Base-by-base conservation (phyloP, 2,113 vertebrate genomes). In the Ailuropoda melanoleuca region DNA sequence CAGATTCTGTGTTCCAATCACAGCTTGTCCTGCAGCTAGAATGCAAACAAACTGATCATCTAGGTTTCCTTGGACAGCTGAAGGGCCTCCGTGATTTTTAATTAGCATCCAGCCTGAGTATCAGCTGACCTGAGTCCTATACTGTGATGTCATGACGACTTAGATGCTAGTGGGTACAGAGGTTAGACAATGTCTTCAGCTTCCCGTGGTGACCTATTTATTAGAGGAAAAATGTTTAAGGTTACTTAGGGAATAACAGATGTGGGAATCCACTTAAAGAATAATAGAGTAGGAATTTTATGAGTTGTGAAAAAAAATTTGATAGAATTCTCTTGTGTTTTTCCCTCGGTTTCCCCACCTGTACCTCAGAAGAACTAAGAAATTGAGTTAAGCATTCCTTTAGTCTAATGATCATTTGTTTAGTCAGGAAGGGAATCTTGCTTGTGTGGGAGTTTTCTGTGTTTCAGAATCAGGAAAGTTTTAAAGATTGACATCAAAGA, bases 401-500 rank as follows among this genome's bases (percentile, higher is more conserved):
- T n/a, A 68, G 37, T 39, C 66, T n/a, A 31, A 66, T 31, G 17
- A 29, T 55, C 29, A 80, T 78, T 86, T 70, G 46, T 93, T 86
- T 82, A 89, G 23, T 90, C 17, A 75, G 55, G 50, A 78, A 90
- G 53, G 34, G 92, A 50, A 92, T 96, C 48, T 85, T 88, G 81
- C 39, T 84, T 80, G 58, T 62, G 31, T 84, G 75, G 15, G 19
- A 68, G 53, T 75, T 94, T 75, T 88, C 48, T 68, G 18, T 72
- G 43, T 92, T 89, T 90, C 29, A 60, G 60, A 93, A 66, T 60
- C 75, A 74, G 31, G 62, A 89, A 91, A 92, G 12, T 70, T 95
- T 93, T 92, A 89, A 95, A 96, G 70, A 48, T 17, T 55, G 62
- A 92, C 6, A 70, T 74, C 55, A 84, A 60, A 83, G 46, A 23